phyloP scores from a whole-genome alignment of 2,797 vertebrate species.

The Notolepis coatsorum region DNA sequence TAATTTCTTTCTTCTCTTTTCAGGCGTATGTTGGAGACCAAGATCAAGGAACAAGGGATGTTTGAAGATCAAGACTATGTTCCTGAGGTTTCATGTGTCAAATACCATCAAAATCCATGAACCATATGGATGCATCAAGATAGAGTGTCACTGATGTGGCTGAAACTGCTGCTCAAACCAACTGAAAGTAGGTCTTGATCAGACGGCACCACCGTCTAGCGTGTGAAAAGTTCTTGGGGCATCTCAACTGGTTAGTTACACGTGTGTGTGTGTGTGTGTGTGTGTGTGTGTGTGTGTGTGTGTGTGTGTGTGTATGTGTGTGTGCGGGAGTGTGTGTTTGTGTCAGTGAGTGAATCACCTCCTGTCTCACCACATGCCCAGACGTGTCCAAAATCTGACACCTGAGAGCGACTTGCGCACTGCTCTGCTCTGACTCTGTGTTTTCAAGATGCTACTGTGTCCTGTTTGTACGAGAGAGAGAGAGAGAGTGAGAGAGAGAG shows the following conservation, averaged over 20 bases:
- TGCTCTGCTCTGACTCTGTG: slow-evolving; percentile 67
- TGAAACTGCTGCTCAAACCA: not conserved
- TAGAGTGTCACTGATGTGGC: not conserved
- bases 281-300: slow-evolving; percentile 1
- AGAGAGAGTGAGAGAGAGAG: too few species aligned
- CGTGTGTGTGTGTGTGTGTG: not conserved
- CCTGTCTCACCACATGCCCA: slow-evolving; percentile 63
- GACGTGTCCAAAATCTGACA: slow-evolving; percentile 73
- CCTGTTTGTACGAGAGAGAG: slow-evolving; percentile 36
- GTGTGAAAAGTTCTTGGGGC: slow-evolving; percentile 5
- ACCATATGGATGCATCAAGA: not conserved
- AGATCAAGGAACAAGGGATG: not conserved
- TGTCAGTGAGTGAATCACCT: slow-evolving; percentile 41
- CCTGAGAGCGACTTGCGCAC: slow-evolving; percentile 59
- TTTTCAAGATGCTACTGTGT: slow-evolving; percentile 36
- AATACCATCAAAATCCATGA: too few species aligned
- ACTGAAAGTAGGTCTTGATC: not conserved
- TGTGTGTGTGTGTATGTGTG: slow-evolving; percentile 24
- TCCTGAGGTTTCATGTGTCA: not conserved
- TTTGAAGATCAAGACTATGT: not conserved
- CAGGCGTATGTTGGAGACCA: too few species aligned
- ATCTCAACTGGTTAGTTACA: not conserved
- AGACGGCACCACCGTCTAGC: slow-evolving; percentile 43
- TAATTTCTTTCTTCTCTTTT: too few species aligned
- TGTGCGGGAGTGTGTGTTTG: not conserved